Evolutionary conservation across 2,888 invertebrate genomes (phyloP).

Genomic region (Incurvaria masculella): DNA sequence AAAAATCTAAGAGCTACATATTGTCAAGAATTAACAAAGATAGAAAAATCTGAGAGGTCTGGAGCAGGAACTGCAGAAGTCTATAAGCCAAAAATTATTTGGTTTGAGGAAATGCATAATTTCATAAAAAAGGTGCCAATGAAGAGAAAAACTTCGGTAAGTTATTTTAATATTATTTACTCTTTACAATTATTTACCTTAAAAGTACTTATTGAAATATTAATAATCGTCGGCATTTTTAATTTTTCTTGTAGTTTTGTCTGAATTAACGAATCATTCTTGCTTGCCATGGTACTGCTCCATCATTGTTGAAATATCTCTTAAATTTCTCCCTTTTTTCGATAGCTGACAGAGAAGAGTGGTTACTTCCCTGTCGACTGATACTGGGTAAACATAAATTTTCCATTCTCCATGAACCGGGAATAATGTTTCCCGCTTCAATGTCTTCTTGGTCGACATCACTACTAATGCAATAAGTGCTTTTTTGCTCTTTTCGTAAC

Average conservation of each 20-base stretch:
- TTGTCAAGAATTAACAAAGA: slow-evolving; percentile 11
- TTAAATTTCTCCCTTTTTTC: slow-evolving; percentile 10
- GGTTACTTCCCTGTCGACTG: slow-evolving; percentile 11
- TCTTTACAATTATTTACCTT: slow-evolving; percentile 11
- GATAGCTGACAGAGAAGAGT: slow-evolving; percentile 11
- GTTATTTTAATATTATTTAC: too few species aligned
- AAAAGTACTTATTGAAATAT: slow-evolving; percentile 11
- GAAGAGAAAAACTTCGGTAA: slow-evolving; percentile 11
- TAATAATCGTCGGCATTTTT: slow-evolving; percentile 11
- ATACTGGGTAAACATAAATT: slow-evolving; percentile 12
- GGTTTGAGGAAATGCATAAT: slow-evolving; percentile 11
- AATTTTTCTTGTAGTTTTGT: slow-evolving; percentile 10
- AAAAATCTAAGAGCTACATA: background rate
- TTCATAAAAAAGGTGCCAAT: too few species aligned
- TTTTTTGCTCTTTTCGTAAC: slow-evolving; percentile 8
- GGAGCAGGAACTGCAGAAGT: slow-evolving; percentile 10
- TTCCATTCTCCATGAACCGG: slow-evolving; percentile 12
- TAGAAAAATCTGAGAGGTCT: slow-evolving; percentile 9
- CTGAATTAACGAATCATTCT: slow-evolving; percentile 9
- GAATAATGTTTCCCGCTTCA: slow-evolving; percentile 10
- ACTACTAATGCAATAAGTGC: slow-evolving; percentile 10
- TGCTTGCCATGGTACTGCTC: slow-evolving; percentile 11
- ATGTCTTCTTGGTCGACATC: slow-evolving; percentile 11
- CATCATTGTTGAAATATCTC: slow-evolving; percentile 9
- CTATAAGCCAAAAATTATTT: slow-evolving; percentile 10